Conservation (phyloP, 2,888 invertebrate genomes). For the Oeneis ivallda region DNA sequence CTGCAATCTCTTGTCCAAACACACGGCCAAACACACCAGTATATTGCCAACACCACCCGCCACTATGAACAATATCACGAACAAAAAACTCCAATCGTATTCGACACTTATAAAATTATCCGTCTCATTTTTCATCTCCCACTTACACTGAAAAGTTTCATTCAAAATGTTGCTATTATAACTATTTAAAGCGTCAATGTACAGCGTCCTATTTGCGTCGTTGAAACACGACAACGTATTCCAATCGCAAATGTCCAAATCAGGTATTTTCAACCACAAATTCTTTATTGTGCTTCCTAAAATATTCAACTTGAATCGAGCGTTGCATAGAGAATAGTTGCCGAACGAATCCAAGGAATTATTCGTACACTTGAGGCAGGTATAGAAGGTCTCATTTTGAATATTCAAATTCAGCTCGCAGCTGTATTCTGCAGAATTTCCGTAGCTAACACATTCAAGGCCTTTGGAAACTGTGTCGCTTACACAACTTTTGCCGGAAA, state of each 20-base stretch:
- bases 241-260: conserved; percentile 58
- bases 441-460: conserved; percentile 55
- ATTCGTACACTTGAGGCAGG: conserved; percentile 61
- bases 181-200: conserved; percentile 54
- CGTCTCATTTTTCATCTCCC: conserved; percentile 58
- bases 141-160: conserved; percentile 68
- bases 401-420: conserved; percentile 68
- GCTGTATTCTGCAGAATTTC: conserved; percentile 49
- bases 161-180: conserved; percentile 44
- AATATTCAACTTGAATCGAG: conserved; percentile 71
- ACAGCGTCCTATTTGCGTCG: conserved; percentile 66
- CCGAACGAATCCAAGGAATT: conserved; percentile 53
- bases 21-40: conserved; percentile 95
- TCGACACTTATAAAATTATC: conserved; percentile 51
- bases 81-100: conserved; percentile 92
- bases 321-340: conserved; percentile 65
- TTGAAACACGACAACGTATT: conserved; percentile 62
- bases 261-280: conserved; percentile 69
- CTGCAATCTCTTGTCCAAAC: conserved; percentile 93
- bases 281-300: conserved; percentile 66
- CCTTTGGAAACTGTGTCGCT: conserved; percentile 50
- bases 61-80: conserved; percentile 91
- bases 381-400: conserved; percentile 75
- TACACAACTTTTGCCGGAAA: conserved; percentile 55
- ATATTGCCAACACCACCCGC: conserved; percentile 96